A percentile compares a stretch with the other conserved stretches of the same genome.
These are phyloP conservation scores for Gonioctena quinquepunctata DNA, from an alignment of 1,140 invertebrate genomes.

Conservation along the genomic window DNA sequence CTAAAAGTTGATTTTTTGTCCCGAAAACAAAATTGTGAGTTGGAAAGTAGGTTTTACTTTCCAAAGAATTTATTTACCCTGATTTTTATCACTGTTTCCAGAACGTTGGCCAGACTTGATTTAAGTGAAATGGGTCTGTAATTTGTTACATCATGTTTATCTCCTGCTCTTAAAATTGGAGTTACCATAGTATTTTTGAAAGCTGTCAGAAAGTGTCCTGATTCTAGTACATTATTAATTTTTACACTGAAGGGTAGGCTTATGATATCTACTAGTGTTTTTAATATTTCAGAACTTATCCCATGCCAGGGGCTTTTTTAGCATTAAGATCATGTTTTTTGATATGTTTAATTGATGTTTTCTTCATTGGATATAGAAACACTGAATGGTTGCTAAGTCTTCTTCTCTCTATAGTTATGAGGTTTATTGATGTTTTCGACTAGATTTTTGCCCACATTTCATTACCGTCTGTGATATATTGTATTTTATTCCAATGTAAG, in stretches of 20 bases:
- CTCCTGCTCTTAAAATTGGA: no score
- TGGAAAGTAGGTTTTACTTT: no score
- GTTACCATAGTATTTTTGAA: background rate
- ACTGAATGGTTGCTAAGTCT: background rate
- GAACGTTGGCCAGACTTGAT: background rate
- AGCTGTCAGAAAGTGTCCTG: background rate
- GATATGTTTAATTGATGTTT: background rate
- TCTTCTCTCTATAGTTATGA: background rate
- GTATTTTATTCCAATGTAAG: background rate
- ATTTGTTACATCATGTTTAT: no score
- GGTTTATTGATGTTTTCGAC: background rate
- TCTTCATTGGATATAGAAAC: background rate
- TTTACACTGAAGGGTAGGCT: background rate
- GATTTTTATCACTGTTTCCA: slow-evolving; percentile 9
- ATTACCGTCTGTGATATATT: background rate
- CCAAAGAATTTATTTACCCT: no score
- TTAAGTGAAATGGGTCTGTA: slow-evolving; percentile 12
- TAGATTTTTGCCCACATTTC: background rate
- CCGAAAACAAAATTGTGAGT: no score
- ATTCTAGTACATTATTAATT: slow-evolving; percentile 1
- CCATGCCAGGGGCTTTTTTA: slow-evolving; percentile 6
- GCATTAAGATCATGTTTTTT: background rate
- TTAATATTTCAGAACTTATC: background rate
- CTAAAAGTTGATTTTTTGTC: background rate
- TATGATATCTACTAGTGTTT: background rate